These are phyloP conservation scores for Pecten maximus DNA, from an alignment of 2,888 invertebrate species.

Conservation along the genomic window DNA sequence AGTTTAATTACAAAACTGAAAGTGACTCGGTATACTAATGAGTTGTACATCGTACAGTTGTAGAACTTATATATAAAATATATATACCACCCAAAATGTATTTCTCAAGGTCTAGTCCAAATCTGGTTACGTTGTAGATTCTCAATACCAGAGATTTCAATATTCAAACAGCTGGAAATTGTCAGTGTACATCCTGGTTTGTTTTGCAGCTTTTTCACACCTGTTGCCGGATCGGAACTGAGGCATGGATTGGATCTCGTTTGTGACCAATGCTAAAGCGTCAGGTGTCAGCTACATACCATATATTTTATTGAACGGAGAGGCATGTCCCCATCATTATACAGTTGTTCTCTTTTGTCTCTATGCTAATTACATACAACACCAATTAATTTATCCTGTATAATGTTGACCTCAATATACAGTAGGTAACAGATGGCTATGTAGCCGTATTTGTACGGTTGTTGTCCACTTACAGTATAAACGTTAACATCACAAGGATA, in stretches of 20 bases:
- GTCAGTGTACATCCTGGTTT: not conserved
- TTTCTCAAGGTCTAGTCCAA: not conserved
- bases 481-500: too few relatives aligned
- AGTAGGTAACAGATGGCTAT: not conserved
- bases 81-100: not conserved
- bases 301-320: not conserved
- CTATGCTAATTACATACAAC: not conserved
- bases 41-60: not conserved
- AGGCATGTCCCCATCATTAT: not conserved
- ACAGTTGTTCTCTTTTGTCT: not conserved
- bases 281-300: not conserved
- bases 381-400: not conserved
- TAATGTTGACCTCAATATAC: not conserved
- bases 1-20: slow-evolving; percentile 24
- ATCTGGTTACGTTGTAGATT: not conserved
- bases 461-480: too few relatives aligned
- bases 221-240: not conserved
- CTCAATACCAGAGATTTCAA: too few relatives aligned
- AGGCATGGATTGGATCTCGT: not conserved
- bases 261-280: not conserved
- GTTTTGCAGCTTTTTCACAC: not conserved
- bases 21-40: not conserved
- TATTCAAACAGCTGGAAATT: not conserved
- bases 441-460: too few relatives aligned
- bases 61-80: not conserved